Evolutionary conservation across 2,797 vertebrate genomes (phyloP), one percentile per base, ranked within the genome.

Genomic region (Xyrichtys novacula): DNA sequence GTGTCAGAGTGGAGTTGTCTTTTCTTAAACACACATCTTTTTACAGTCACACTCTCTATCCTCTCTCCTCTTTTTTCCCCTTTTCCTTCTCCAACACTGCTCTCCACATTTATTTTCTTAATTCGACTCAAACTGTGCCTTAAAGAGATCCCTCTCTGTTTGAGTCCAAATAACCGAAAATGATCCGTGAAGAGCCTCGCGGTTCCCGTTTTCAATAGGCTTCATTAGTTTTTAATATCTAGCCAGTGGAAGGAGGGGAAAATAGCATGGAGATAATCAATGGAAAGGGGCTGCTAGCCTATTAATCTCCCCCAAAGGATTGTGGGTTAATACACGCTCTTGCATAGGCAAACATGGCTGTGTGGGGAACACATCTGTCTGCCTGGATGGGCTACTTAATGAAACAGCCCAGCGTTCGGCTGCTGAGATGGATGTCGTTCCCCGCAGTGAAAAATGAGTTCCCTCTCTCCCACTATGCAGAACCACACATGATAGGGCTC

Each of bases 201-300:
- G 26, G 78, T 91, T 92, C 88, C 76, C 81, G 68, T 89, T 86
- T 90, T 90, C 91, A 90, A 85, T 88, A 93, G 91, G 93, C 93
- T 94, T 94, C 93, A 94, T 94, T 94, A 93, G 90, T 92, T 94
- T 95, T 94, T 93, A 94, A 94, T 94, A 94, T 93, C 90, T 85
- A 90, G 85, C 90, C 86, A 84, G 83, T 84, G 80, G 88, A 85
- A 78, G 71, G 74, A 88, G 80, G 85, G 83, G 75, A 88, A 91
- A 89, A 92, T 91, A 84, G 93, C 85, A 80, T 91, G 81, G 87
- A 93, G 91, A 94, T 94, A 95, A 94, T 94, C 93, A 94, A 94
- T 94, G 92, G 90, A 91, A 93, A 90, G 88, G 89, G 86, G 81
- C 88, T 90, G 84, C 89, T 84, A 89, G 91, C 81, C 93, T 92